Evolutionary conservation across 2,888 invertebrate genomes (phyloP).

Genomic region (Scaptomyza reducta): DNA sequence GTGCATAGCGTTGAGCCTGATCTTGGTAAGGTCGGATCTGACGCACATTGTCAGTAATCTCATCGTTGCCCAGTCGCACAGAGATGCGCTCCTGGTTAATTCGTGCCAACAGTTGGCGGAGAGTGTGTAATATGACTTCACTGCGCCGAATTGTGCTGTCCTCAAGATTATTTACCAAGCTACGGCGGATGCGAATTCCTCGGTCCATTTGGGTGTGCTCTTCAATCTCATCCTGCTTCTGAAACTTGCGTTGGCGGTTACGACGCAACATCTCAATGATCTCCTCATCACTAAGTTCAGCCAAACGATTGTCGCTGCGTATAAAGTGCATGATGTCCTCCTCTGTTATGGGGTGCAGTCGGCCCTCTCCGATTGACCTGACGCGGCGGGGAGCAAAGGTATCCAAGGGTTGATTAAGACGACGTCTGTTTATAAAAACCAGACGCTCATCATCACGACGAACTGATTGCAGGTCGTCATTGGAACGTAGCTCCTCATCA

Average conservation of each 20-base stretch:
- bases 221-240: background rate
- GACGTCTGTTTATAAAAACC: constrained; percentile 61
- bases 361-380: constrained; percentile 53
- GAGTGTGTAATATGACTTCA: constrained; percentile 86
- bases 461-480: constrained; percentile 44
- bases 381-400: constrained; percentile 32
- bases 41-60: constrained; percentile 86
- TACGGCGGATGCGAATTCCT: constrained; percentile 65
- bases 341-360: constrained; percentile 36
- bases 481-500: background rate
- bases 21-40: constrained; percentile 5
- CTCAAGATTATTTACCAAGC: constrained; percentile 28
- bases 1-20: constrained; percentile 42
- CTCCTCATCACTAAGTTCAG: constrained; percentile 52
- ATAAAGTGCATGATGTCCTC: constrained; percentile 51
- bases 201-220: constrained; percentile 4
- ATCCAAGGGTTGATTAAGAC: constrained; percentile 41
- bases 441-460: constrained; percentile 61
- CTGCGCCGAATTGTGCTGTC: constrained; percentile 30
- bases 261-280: constrained; percentile 59
- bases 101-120: constrained; percentile 89
- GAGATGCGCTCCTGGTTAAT: constrained; percentile 90
- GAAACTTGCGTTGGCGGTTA: constrained; percentile 31
- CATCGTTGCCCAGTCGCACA: constrained; percentile 85
- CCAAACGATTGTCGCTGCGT: constrained; percentile 53